phyloP scores from a whole-genome alignment of 2,888 invertebrate genomes.

The Tenthredo livida region DNA sequence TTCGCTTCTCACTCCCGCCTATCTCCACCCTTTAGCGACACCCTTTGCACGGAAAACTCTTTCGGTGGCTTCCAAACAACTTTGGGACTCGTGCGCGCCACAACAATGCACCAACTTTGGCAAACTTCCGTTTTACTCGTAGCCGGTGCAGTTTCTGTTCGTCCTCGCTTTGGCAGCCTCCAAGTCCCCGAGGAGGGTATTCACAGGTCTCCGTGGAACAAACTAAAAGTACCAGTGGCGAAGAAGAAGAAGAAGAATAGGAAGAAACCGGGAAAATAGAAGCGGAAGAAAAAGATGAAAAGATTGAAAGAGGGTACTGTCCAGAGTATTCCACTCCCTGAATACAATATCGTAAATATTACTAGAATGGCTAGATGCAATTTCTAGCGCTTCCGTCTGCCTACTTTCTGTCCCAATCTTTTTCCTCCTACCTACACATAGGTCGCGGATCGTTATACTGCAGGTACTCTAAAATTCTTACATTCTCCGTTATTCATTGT shows the following conservation, averaged over 20 bases:
- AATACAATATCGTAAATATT: slow-evolving; percentile 54
- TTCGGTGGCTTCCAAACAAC: slow-evolving; percentile 61
- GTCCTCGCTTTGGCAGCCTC: slow-evolving; percentile 8
- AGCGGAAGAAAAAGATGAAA: slow-evolving; percentile 47
- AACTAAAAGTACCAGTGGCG: slow-evolving; percentile 35
- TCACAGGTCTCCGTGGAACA: slow-evolving; percentile 41
- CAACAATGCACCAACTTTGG: slow-evolving; percentile 73
- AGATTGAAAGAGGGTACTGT: slow-evolving; percentile 46
- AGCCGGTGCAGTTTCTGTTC: slow-evolving; percentile 40
- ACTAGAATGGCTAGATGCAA: slow-evolving; percentile 47
- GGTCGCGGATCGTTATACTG: neutral
- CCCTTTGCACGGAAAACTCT: slow-evolving; percentile 46
- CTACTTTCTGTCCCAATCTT: neutral
- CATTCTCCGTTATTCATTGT: slow-evolving; percentile 13
- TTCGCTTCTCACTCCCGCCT: slow-evolving; percentile 54
- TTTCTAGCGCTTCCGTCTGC: slow-evolving; percentile 3
- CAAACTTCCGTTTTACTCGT: slow-evolving; percentile 65
- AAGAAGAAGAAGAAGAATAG: slow-evolving; percentile 55
- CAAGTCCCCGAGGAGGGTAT: slow-evolving; percentile 14
- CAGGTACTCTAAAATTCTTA: neutral
- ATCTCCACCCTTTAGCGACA: slow-evolving; percentile 1
- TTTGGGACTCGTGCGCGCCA: slow-evolving; percentile 68
- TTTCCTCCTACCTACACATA: neutral
- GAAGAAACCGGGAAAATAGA: slow-evolving; percentile 37
- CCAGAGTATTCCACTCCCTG: slow-evolving; percentile 37